Evolutionary conservation across 2,888 invertebrate species (phyloP), one percentile per base, ranked within the genome.

Genomic region (Ametastegia equiseti): DNA sequence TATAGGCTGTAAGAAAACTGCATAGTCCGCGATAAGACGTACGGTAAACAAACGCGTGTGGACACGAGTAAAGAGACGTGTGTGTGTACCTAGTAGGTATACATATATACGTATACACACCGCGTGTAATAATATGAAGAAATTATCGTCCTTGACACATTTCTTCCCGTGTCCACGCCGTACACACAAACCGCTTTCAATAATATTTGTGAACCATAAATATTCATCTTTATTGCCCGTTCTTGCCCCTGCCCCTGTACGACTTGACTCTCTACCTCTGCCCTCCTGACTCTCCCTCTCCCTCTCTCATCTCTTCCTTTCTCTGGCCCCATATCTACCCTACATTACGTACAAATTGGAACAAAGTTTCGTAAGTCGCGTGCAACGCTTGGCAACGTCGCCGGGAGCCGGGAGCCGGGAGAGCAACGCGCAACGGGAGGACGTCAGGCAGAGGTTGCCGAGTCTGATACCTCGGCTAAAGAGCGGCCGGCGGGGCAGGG

Each of bases 261-360:
- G 9, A 6, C 30, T 11, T 19, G 15, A 30, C 30, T 15, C 33
- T 73, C 45, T 30, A 15, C 73, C 23, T 15, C 71, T 13, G 33
- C 47, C 15, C n/a, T 13, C 54, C 15, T 11, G 5, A 33, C 39
- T 19, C 11, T 15, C 83, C 50, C 65, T 73, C 69, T 63, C 81
- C 81, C 82, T 84, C 73, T 81, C 82, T 81, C 80, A 79, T 80
- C 81, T 81, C 81, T 80, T 80, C 71, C 69, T 50, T n/a, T 79
- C 63, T 65, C 77, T 60, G 27, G 30, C 47, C 47, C 65, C n/a
- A 39, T 65, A 50, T 47, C 47, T 80, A 33, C 63, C 78, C 42
- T 81, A 73, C 81, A 83, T 77, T 54, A 54, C 81, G 82, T 81
- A 82, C 83, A 85, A 83, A 83, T 83, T 83, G 84, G 83, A 84